A percentile compares a stretch with the other conserved stretches of the same genome.
Conservation (phyloP, 2,888 invertebrate species). For the Cyrtodaria siliqua region DNA sequence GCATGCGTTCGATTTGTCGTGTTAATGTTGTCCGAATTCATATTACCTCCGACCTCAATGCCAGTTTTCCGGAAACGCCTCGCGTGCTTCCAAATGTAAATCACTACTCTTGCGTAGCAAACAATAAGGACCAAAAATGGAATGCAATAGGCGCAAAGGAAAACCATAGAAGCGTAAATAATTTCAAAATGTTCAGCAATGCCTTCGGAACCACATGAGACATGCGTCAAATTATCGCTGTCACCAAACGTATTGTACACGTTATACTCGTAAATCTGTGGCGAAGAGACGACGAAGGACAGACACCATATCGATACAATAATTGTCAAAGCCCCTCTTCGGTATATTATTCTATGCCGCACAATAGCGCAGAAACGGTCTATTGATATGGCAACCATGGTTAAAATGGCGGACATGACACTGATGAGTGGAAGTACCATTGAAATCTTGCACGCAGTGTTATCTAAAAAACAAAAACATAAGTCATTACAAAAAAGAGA, state of each 20-base stretch:
- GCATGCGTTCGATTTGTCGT: not conserved
- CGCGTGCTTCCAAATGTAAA: conserved; percentile 38
- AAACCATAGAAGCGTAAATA: conserved; percentile 49
- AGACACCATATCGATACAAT: conserved; percentile 50
- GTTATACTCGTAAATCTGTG: conserved; percentile 67
- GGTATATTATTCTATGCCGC: conserved; percentile 9
- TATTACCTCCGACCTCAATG: not conserved
- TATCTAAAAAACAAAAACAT: conserved; percentile 59
- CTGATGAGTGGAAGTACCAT: conserved; percentile 66
- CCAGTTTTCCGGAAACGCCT: conserved; percentile 4
- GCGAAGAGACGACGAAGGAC: conserved; percentile 44
- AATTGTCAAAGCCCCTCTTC: conserved; percentile 9
- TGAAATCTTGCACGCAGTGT: conserved; percentile 58
- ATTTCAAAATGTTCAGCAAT: conserved; percentile 61
- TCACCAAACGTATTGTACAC: conserved; percentile 30
- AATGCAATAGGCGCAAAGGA: conserved; percentile 44
- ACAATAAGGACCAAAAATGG: conserved; percentile 42
- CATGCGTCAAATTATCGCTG: conserved; percentile 18
- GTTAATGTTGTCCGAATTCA: too few relatives aligned
- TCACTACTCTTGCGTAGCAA: conserved; percentile 39
- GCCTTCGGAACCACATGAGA: conserved; percentile 61
- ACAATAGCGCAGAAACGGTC: conserved; percentile 56
- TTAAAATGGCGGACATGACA: conserved; percentile 59
- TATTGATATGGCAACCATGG: conserved; percentile 66
- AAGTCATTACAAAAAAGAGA: too few relatives aligned